Percentiles rank a stretch among this genome's conserved stretches.
Conservation (phyloP, 2,797 vertebrate genomes). For the Tadarida brasiliensis region DNA sequence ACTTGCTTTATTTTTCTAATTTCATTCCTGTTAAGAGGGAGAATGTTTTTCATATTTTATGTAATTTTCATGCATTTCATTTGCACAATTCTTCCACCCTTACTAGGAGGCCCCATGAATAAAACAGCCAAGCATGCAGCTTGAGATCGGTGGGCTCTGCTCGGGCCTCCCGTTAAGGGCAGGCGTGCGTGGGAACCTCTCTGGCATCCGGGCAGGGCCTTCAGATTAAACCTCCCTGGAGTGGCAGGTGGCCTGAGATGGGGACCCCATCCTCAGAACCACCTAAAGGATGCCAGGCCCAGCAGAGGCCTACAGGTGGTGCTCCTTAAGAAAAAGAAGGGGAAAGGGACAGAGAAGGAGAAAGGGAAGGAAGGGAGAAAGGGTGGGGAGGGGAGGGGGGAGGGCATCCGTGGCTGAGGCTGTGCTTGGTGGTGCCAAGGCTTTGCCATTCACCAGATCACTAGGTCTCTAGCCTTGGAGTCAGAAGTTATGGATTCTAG, state of each 20-base stretch:
- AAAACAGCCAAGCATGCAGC: not conserved
- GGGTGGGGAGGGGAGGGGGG: too few relatives aligned
- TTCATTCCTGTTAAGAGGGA: not conserved
- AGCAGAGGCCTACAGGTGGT: not conserved
- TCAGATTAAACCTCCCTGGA: not conserved
- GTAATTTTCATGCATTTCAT: not conserved
- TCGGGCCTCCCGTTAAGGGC: not conserved
- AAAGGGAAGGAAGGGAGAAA: not conserved
- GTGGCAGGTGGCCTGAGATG: not conserved
- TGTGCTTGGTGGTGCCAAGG: not conserved
- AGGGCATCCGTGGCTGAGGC: fast-evolving
- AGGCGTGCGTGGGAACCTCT: not conserved
- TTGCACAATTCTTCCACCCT: not conserved
- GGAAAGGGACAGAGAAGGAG: too few relatives aligned
- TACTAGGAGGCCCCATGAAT: conserved; percentile 8
- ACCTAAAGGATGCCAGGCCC: not conserved
- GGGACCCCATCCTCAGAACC: not conserved
- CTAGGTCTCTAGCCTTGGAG: not conserved
- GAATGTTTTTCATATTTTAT: not conserved
- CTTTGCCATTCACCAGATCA: not conserved
- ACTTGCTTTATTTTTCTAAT: conserved; percentile 50
- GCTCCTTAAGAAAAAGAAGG: not conserved
- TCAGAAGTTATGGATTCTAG: not conserved
- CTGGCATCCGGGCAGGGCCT: too few relatives aligned
- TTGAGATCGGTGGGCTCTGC: not conserved